Percentiles rank a stretch among this genome's conserved stretches.
phyloP scores from a whole-genome alignment of 2,797 vertebrate species.

The Melopsittacus undulatus region DNA sequence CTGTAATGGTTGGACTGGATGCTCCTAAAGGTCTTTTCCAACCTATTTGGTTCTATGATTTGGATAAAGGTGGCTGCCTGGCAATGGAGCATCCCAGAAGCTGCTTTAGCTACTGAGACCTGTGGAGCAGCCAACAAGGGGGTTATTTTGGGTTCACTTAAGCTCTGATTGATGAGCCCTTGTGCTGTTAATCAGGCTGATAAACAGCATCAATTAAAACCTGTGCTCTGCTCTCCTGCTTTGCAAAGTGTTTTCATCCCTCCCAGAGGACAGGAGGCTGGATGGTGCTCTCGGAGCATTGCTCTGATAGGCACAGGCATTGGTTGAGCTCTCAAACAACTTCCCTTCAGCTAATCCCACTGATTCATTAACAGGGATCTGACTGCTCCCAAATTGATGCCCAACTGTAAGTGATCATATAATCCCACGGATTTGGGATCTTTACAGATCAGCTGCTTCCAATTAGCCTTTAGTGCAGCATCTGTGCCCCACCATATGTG shows the following conservation, averaged over 20 bases:
- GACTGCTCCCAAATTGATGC: background rate
- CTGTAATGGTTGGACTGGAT: background rate
- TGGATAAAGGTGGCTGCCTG: background rate
- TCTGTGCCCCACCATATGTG: background rate
- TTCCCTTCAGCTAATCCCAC: background rate
- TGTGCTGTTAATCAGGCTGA: slow-evolving; percentile 40
- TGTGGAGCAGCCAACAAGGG: background rate
- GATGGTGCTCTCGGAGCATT: background rate
- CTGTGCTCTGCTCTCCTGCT: background rate
- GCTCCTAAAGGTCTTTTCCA: background rate
- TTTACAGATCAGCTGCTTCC: background rate
- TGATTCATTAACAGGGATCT: background rate
- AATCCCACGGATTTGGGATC: background rate
- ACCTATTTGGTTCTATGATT: background rate
- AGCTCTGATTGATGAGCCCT: slow-evolving; percentile 22
- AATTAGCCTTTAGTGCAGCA: background rate
- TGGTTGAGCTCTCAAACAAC: background rate
- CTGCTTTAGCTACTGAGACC: background rate
- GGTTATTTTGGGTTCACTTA: slow-evolving; percentile 40
- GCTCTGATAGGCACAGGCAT: background rate
- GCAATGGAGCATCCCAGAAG: background rate
- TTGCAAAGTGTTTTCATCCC: background rate
- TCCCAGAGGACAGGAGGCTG: background rate
- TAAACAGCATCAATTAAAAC: slow-evolving; percentile 20
- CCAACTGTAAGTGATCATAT: background rate